phyloP scores from a whole-genome alignment of 2,113 vertebrate species.

The Aplodontia rufa region DNA sequence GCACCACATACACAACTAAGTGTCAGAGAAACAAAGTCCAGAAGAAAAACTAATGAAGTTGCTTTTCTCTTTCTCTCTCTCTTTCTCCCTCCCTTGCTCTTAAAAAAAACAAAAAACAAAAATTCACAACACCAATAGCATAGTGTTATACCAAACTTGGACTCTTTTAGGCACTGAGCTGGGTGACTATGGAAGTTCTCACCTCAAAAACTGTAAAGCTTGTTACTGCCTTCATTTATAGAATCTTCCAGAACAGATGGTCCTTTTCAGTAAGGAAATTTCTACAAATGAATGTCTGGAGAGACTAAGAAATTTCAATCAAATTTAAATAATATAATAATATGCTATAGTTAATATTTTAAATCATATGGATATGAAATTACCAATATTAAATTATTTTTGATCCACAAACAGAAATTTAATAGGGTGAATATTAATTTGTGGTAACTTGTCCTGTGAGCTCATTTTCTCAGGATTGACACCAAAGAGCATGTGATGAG shows the following conservation, averaged over 20 bases:
- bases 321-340: not conserved
- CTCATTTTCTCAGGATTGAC: too few relatives aligned
- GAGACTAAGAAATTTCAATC: not conserved
- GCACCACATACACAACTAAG: too few relatives aligned
- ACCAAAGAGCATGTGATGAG: too few relatives aligned
- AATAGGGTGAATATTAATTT: not conserved
- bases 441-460: not conserved
- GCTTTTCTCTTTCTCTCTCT: too few relatives aligned
- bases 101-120: too few relatives aligned
- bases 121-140: not conserved
- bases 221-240: not conserved
- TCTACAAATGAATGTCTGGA: not conserved
- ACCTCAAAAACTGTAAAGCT: not conserved
- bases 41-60: too few relatives aligned
- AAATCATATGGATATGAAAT: not conserved
- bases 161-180: fast-evolving
- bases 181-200: fast-evolving
- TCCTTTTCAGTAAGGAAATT: not conserved
- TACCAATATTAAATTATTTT: not conserved
- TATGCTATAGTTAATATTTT: not conserved
- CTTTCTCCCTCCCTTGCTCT: too few relatives aligned
- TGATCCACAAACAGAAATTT: not conserved
- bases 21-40: too few relatives aligned
- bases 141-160: not conserved
- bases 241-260: not conserved